Conservation (phyloP, 2,797 vertebrate genomes). For the Bovichtus diacanthus region DNA sequence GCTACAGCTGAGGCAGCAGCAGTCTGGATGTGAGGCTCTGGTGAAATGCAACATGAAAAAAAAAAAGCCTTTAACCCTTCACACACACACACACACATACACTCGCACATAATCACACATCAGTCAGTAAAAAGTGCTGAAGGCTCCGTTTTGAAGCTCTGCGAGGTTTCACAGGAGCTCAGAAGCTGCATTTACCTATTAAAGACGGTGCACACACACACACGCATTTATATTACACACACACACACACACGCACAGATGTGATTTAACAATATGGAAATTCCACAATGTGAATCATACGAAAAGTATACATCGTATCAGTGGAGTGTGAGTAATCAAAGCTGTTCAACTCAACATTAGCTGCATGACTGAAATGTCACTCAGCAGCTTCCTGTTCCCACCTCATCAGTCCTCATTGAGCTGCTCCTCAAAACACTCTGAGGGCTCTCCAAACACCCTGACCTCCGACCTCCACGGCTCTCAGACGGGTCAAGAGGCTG, state of each 20-base stretch:
- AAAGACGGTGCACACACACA: constrained; percentile 20
- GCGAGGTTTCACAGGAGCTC: constrained; percentile 52
- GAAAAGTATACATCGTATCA: neutral
- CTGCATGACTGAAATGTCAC: neutral
- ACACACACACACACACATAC: constrained; percentile 5
- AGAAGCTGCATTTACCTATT: constrained; percentile 60
- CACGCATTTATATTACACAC: neutral
- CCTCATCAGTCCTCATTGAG: constrained; percentile 27
- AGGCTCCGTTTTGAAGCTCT: constrained; percentile 64
- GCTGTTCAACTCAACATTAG: neutral
- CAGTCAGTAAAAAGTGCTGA: constrained; percentile 61
- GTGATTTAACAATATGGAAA: neutral
- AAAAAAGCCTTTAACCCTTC: constrained; percentile 47
- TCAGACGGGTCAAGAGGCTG: constrained; percentile 26
- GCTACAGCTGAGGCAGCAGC: constrained; percentile 74
- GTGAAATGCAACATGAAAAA: constrained; percentile 64
- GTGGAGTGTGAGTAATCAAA: neutral
- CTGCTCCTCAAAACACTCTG: constrained; percentile 25
- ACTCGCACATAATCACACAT: constrained; percentile 37
- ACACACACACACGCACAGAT: neutral
- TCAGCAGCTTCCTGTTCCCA: constrained; percentile 25
- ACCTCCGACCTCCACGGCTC: constrained; percentile 32
- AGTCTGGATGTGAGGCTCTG: constrained; percentile 58
- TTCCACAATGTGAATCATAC: neutral
- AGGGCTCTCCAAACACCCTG: constrained; percentile 37